Conservation (phyloP, 2,113 vertebrate genomes). For the Centropus bengalensis region DNA sequence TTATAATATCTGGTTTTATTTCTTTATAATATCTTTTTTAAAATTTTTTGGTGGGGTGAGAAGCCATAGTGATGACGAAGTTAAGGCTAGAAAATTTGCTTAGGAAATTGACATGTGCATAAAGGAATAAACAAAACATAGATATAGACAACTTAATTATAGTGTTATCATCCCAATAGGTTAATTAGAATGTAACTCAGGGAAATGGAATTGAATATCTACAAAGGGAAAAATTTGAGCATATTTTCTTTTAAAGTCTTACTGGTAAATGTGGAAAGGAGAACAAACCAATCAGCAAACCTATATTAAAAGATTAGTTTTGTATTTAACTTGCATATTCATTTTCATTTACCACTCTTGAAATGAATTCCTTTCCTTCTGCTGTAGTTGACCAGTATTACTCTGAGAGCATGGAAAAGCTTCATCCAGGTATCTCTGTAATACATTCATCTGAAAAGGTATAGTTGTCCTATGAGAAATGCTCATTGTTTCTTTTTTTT, state of each 20-base stretch:
- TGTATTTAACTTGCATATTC: not conserved
- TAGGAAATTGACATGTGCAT: not conserved
- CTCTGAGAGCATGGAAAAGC: not conserved
- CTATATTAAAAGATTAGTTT: not conserved
- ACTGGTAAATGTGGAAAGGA: not conserved
- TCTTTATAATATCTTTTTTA: not conserved
- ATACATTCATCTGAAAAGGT: not conserved
- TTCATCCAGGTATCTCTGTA: not conserved
- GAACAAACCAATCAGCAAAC: not conserved
- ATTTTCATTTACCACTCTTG: not conserved
- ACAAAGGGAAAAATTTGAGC: not conserved
- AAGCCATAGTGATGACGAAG: not conserved
- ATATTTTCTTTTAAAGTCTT: not conserved
- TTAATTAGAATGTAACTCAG: not conserved
- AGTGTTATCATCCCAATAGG: not conserved
- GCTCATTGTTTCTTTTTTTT: not conserved
- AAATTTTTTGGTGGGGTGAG: not conserved
- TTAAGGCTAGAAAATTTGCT: not conserved
- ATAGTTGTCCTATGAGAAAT: not conserved
- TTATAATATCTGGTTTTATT: not conserved
- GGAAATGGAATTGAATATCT: not conserved
- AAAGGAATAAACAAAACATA: not conserved
- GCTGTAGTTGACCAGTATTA: not conserved
- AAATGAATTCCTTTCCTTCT: not conserved
- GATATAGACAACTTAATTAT: not conserved